Conservation (phyloP, 2,113 vertebrate species). For the Vanacampus margaritifer region DNA sequence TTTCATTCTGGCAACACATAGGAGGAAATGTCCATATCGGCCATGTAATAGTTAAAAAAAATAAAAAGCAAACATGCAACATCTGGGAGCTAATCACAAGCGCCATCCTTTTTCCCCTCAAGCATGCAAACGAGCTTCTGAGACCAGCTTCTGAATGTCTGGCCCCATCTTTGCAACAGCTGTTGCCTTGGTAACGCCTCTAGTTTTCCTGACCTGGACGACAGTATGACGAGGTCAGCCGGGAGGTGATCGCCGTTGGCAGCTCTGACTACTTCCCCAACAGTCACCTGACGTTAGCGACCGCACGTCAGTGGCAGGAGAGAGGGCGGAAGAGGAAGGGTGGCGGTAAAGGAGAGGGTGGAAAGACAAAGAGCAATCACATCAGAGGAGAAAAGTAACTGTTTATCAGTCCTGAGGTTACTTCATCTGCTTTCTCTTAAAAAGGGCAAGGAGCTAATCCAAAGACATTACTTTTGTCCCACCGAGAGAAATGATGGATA, state of each 20-base stretch:
- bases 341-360: slow-evolving; percentile 22
- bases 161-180: slow-evolving; percentile 62
- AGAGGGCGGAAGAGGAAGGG: slow-evolving; percentile 54
- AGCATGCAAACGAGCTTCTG: background rate
- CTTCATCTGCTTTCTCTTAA: slow-evolving; percentile 52
- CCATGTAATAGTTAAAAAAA: slow-evolving; percentile 42
- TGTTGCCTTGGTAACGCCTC: slow-evolving; percentile 64
- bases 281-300: slow-evolving; percentile 87
- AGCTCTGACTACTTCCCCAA: slow-evolving; percentile 98
- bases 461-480: slow-evolving; percentile 25
- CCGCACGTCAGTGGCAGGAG: slow-evolving; percentile 81
- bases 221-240: slow-evolving; percentile 98
- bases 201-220: slow-evolving; percentile 92
- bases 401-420: slow-evolving; percentile 56
- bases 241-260: slow-evolving; percentile 98
- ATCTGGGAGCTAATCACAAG: background rate
- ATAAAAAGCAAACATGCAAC: background rate
- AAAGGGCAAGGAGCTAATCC: slow-evolving; percentile 51
- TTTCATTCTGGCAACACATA: slow-evolving; percentile 40
- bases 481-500: slow-evolving; percentile 58
- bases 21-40: slow-evolving; percentile 29
- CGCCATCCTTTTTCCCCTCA: background rate
- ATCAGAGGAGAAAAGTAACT: slow-evolving; percentile 70
- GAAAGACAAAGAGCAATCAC: slow-evolving; percentile 33
- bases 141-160: background rate